Percentiles rank a stretch among this genome's conserved stretches.
These are phyloP conservation scores for Charina bottae DNA, from an alignment of 2,113 vertebrate genomes.

Conservation along the genomic window DNA sequence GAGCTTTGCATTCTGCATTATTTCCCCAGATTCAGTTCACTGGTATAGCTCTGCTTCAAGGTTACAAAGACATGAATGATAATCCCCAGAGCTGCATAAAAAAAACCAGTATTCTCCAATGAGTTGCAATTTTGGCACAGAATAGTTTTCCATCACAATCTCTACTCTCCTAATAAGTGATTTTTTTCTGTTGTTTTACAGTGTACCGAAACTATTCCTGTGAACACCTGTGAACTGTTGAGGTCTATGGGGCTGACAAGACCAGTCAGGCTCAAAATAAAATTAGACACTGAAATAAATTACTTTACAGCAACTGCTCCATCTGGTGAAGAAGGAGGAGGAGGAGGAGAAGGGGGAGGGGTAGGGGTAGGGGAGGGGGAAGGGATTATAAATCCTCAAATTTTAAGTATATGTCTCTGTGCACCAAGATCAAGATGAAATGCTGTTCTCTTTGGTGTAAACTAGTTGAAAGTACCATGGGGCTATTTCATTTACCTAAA, in stretches of 20 bases:
- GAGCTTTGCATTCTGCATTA: neutral
- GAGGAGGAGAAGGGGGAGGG: neutral
- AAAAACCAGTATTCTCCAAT: neutral
- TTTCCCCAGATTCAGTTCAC: neutral
- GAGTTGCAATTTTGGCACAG: neutral
- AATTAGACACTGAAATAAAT: conserved; percentile 36
- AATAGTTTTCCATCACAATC: conserved; percentile 4
- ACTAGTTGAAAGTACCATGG: neutral
- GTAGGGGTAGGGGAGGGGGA: neutral
- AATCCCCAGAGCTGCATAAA: neutral
- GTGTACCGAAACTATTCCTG: conserved; percentile 44
- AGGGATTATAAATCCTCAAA: conserved; percentile 30
- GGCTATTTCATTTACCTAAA: neutral
- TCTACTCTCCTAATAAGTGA: neutral
- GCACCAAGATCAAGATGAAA: neutral
- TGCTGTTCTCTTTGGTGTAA: neutral
- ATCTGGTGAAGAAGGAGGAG: neutral
- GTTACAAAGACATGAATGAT: neutral
- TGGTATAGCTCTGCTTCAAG: neutral
- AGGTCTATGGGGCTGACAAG: conserved; percentile 46
- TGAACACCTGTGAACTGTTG: conserved; percentile 40
- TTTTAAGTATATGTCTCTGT: conserved; percentile 5
- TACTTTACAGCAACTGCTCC: conserved; percentile 40
- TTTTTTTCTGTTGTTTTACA: conserved; percentile 7
- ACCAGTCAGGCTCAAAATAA: conserved; percentile 50